Percentiles rank a stretch among this genome's conserved stretches.
Evolutionary conservation across 2,888 invertebrate species (phyloP).

Genomic region (Neoascia interrupta): DNA sequence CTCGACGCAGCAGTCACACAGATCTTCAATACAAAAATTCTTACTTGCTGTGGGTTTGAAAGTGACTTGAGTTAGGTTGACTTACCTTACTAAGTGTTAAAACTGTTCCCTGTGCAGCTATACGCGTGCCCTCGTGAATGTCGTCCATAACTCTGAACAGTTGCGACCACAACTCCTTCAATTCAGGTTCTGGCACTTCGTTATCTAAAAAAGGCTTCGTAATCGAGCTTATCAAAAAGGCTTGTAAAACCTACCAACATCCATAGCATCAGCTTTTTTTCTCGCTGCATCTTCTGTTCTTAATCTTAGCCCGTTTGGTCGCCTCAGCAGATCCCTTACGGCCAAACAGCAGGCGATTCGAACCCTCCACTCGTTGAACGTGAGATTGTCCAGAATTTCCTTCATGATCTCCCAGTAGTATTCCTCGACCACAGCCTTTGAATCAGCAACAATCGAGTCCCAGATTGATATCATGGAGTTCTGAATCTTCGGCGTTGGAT

Average conservation of each 20-base stretch:
- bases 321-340: slow-evolving; percentile 90
- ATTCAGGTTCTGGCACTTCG: slow-evolving; percentile 78
- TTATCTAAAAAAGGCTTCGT: slow-evolving; percentile 69
- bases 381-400: slow-evolving; percentile 90
- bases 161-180: slow-evolving; percentile 84
- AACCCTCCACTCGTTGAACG: slow-evolving; percentile 92
- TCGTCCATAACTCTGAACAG: slow-evolving; percentile 96
- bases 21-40: slow-evolving; percentile 81
- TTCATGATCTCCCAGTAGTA: slow-evolving; percentile 81
- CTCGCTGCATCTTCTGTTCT: slow-evolving; percentile 75
- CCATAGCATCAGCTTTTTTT: slow-evolving; percentile 69
- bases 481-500: slow-evolving; percentile 95
- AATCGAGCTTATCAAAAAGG: neutral
- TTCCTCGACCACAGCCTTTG: slow-evolving; percentile 86
- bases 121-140: slow-evolving; percentile 92
- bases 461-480: slow-evolving; percentile 96
- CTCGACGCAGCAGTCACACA: slow-evolving; percentile 86
- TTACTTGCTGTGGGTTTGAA: too few species aligned
- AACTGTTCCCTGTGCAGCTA: slow-evolving; percentile 87
- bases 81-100: slow-evolving; percentile 87
- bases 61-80: too few species aligned
- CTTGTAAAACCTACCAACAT: slow-evolving; percentile 71
- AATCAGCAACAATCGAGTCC: slow-evolving; percentile 92
- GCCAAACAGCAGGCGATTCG: slow-evolving; percentile 95
- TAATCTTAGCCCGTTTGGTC: slow-evolving; percentile 78